A percentile compares a stretch with the other conserved stretches of the same genome.
phyloP scores from a whole-genome alignment of 2,113 vertebrate genomes.

The Eulemur rufifrons region DNA sequence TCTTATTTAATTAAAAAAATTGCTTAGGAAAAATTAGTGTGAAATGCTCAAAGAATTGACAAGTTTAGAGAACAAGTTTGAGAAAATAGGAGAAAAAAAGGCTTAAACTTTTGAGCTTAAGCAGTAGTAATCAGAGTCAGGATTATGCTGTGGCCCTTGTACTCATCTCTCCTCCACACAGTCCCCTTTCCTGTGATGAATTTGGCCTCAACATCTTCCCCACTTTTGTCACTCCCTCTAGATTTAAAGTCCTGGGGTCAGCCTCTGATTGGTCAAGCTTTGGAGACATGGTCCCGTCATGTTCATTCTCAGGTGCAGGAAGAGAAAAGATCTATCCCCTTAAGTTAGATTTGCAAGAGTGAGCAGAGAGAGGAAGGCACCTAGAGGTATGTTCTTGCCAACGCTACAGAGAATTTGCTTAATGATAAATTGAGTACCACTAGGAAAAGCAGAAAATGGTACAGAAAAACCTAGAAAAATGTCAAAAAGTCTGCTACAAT shows the following conservation, averaged over 20 bases:
- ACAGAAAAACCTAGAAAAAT: neutral
- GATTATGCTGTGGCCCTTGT: neutral
- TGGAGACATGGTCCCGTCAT: neutral
- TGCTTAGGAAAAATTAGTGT: neutral
- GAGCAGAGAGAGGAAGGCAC: neutral
- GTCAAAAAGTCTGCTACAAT: neutral
- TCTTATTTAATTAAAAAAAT: neutral
- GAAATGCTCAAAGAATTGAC: neutral
- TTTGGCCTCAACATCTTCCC: neutral
- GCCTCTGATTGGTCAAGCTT: neutral
- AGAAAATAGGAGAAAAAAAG: neutral
- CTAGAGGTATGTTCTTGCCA: neutral
- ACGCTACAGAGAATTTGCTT: neutral
- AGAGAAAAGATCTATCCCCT: neutral
- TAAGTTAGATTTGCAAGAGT: neutral
- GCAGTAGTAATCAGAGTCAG: neutral
- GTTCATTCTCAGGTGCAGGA: neutral
- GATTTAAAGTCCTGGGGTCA: neutral
- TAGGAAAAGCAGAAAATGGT: neutral
- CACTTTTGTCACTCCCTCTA: neutral
- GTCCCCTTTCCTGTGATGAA: neutral
- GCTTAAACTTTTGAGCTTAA: neutral
- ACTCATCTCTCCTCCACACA: rapidly evolving
- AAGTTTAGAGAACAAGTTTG: neutral
- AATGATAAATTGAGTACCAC: neutral